Percentiles rank a stretch among this genome's conserved stretches.
Evolutionary conservation across 2,113 vertebrate species (phyloP).

Genomic region (Semnornis frantzii): DNA sequence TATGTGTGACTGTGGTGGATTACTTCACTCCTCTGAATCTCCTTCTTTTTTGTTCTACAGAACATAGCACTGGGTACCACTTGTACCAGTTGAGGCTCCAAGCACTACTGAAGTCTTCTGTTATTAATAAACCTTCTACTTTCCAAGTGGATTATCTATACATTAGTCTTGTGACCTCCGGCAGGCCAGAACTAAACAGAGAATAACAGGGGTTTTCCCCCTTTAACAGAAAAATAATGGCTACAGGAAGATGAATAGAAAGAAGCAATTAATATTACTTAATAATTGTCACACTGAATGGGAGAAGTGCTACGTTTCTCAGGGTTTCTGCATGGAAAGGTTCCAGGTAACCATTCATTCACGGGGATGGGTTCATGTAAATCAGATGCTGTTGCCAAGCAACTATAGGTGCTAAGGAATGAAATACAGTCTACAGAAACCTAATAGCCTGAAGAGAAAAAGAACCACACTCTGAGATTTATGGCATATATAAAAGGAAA

Average conservation of each 20-base stretch:
- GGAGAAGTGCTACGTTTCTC: not conserved
- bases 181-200: not conserved
- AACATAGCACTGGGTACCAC: not conserved
- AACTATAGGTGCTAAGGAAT: constrained; percentile 72
- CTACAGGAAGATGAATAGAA: not conserved
- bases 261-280: constrained; percentile 48
- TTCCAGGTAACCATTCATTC: constrained; percentile 63
- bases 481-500: constrained; percentile 49
- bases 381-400: constrained; percentile 66
- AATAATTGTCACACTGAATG: constrained; percentile 31
- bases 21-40: not conserved
- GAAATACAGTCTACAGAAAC: constrained; percentile 66
- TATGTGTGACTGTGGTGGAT: not conserved
- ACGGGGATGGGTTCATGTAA: constrained; percentile 50
- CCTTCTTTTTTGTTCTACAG: not conserved
- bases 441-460: constrained; percentile 70
- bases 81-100: not conserved
- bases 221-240: not conserved
- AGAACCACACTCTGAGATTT: constrained; percentile 65
- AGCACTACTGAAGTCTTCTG: not conserved
- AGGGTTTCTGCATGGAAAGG: constrained; percentile 26
- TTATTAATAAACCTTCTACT: constrained; percentile 16
- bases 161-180: constrained; percentile 32
- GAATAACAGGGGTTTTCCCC: not conserved
- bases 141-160: constrained; percentile 41